Conservation (phyloP, 2,888 invertebrate genomes). For the Argyresthia albistria region DNA sequence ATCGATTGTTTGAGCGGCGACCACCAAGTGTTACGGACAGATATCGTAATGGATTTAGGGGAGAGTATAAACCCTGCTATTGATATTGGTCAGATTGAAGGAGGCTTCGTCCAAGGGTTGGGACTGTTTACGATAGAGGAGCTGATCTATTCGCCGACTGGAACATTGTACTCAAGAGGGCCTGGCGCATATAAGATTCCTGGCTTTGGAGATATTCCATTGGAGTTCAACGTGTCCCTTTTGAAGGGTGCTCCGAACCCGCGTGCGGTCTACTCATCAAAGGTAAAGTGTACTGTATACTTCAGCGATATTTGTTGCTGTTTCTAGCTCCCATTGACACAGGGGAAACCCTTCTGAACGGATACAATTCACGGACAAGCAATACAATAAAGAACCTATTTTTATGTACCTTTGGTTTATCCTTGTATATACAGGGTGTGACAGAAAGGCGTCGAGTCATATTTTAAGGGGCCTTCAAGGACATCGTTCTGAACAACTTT, state of each 20-base stretch:
- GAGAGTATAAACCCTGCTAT: constrained; percentile 96
- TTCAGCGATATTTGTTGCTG: no score
- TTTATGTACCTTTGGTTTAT: no score
- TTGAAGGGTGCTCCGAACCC: constrained; percentile 93
- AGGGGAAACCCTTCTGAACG: no score
- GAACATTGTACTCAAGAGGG: constrained; percentile 86
- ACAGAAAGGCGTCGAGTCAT: no score
- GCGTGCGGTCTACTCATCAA: constrained; percentile 94
- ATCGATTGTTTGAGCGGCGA: constrained; percentile 96
- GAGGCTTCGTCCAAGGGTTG: constrained; percentile 95
- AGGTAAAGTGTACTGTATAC: constrained; percentile 70
- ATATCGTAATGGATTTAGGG: constrained; percentile 98
- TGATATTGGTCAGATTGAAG: constrained; percentile 97
- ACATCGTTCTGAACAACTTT: no score
- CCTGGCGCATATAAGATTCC: constrained; percentile 97
- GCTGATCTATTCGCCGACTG: constrained; percentile 87
- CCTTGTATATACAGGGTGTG: no score
- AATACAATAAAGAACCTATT: no score
- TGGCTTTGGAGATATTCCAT: constrained; percentile 92
- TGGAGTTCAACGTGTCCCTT: constrained; percentile 92
- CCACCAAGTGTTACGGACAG: constrained; percentile 88
- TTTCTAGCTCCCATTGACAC: no score
- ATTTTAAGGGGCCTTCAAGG: no score
- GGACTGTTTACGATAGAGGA: constrained; percentile 94
- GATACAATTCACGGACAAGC: no score